Evolutionary conservation across 2,113 vertebrate species (phyloP).

Genomic region (Mirounga angustirostris): DNA sequence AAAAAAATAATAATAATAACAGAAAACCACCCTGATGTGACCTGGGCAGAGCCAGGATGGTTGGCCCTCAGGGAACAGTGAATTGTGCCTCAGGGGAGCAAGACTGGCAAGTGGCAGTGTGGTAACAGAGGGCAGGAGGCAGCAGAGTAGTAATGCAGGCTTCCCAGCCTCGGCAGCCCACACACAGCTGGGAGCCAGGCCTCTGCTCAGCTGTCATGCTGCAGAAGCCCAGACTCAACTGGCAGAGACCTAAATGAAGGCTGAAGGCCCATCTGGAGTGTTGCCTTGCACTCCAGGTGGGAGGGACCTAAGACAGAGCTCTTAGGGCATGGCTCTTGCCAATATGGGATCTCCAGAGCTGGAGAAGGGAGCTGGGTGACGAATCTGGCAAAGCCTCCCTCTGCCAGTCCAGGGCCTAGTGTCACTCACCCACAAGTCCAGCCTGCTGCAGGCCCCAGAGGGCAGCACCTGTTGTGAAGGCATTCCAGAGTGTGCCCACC

Average conservation of each 20-base stretch:
- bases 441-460: conserved; percentile 92
- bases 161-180: conserved; percentile 55
- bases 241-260: conserved; percentile 52
- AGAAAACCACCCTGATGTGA: conserved; percentile 24
- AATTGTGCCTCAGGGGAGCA: conserved; percentile 36
- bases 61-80: not conserved
- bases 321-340: not conserved
- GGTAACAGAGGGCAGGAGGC: conserved; percentile 54
- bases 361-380: not conserved
- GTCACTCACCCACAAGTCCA: conserved; percentile 91
- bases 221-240: conserved; percentile 35
- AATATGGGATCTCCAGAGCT: conserved; percentile 17
- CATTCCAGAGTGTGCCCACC: conserved; percentile 97
- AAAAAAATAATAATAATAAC: not conserved
- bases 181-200: conserved; percentile 67
- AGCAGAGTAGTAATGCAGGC: not conserved
- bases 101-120: conserved; percentile 63
- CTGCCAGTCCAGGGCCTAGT: not conserved
- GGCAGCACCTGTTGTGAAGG: conserved; percentile 94
- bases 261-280: not conserved
- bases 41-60: not conserved
- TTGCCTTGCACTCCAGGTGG: conserved; percentile 26
- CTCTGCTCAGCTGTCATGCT: conserved; percentile 60
- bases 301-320: not conserved
- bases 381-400: not conserved